Base-by-base conservation (phyloP, 2,797 vertebrate species). In the Diceros bicornis region DNA sequence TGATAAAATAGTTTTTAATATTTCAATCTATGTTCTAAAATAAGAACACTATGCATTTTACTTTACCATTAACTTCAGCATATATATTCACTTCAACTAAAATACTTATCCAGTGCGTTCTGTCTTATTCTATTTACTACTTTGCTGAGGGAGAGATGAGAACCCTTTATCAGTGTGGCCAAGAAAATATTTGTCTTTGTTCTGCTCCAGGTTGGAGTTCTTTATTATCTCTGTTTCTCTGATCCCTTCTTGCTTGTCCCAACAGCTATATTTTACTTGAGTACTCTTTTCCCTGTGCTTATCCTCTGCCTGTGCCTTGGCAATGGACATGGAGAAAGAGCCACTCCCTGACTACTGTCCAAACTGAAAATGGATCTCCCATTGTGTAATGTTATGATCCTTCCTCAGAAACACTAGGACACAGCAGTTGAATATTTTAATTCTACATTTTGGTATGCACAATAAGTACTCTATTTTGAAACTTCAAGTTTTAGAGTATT, bases 1-100 rank as follows among this genome's bases (percentile, higher is more conserved):
- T 21, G 47, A 64, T 79, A 64, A 89, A 75, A 94, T 90, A 3
- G 2, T 83, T 90, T 95, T 94, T 92, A 94, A 50, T 92, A 72
- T 92, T 14, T 92, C 21, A 85, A 75, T 14, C 2, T 20, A 4
- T 91, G 3, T 41, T 83, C 27, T 61, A 50, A 59, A 72, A 84
- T 75, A 83, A 94, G 44, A 95, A 86, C 10, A n/a, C 25, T 62
- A 27, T 41, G 2, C 6, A 1, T 97, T 92, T 89, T 77, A 89
- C 52, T 94, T 25, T 82, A 47, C 7, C 32, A 59, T 88, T 79
- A 88, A 72, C 44, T 78, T 83, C 47, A 92, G 74, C 47, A 61
- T 75, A n/a, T 25, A 61, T 57, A 71, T 79, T 88, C 10, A 72
- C 27, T 66, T 88, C 20, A 84, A 69, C 71, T 82, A 59, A 93